Evolutionary conservation across 23 tunicate genomes (phyloP), one percentile per base, ranked within the genome.

Genomic region (Halocynthia aurantium): DNA sequence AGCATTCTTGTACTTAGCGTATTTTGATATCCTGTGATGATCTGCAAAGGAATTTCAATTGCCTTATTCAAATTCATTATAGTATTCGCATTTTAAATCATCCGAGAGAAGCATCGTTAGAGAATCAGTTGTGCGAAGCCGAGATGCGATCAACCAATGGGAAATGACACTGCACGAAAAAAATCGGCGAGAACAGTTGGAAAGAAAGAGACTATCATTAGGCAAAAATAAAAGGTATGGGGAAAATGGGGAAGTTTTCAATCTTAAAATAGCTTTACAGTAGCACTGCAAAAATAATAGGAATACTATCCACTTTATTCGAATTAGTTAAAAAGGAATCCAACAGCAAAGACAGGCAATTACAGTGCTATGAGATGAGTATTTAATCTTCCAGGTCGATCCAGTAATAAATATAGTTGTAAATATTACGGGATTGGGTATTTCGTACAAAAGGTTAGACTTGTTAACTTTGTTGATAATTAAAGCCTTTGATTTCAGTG

Each of bases 41-140:
- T 31, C 44, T 31, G 44, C 44, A 31, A 31, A 31, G 44, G 44
- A 31, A 31, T 31, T 31, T 31, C 44, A 31, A 31, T 31, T 31
- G 44, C 44, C 44, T 31, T 31, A 31, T 31, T 31, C 44, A 31
- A 31, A 31, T 31, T 31, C 44, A 31, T 31, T 31, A 31, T 31
- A 31, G 44, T 31, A 31, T 31, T 31, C 44, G 44, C 44, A 1
- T 31, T 49, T 56, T 74, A 20, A 74, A 19, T 15, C 56, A 19
- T 64, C 62, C 8, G 22, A 64, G 22, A 56, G 62, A 8, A 83
- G 81, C 67, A 71, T 85, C n/a, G 69, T 85, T 8, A 52, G 71
- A 12, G 90, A 85, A 73, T 63, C 84, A 8, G 83, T 78, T 49
- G 90, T 85, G 10, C 83, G 73, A 61, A 85, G 90, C 81, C 53